Evolutionary conservation across 2,797 vertebrate genomes (phyloP).

Genomic region (Channa striata): DNA sequence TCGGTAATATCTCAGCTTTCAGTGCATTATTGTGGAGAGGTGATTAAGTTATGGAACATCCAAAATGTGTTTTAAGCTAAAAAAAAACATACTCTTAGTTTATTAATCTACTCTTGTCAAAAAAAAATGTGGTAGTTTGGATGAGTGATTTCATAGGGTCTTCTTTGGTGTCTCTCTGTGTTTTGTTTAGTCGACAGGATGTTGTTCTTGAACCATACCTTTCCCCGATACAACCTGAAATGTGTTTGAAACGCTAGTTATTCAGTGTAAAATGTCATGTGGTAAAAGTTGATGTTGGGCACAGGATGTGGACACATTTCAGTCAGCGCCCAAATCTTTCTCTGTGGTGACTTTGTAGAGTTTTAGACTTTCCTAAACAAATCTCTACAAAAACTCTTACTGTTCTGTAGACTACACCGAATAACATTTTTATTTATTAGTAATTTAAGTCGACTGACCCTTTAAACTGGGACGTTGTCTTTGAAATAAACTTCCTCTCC

Average conservation of each 20-base stretch:
- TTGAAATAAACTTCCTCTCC: constrained; percentile 57
- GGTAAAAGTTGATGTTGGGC: not conserved
- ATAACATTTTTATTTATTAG: not conserved
- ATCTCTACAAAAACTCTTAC: not conserved
- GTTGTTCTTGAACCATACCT: not conserved
- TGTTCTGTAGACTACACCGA: not conserved
- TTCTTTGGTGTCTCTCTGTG: not conserved
- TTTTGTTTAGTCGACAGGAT: not conserved
- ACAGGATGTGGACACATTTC: not conserved
- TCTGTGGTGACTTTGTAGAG: not conserved
- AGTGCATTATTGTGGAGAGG: no score
- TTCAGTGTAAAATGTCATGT: not conserved
- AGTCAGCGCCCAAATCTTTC: no score
- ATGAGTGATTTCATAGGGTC: not conserved
- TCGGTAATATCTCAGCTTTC: no score
- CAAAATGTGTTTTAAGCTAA: no score
- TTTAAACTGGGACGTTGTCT: constrained; percentile 44
- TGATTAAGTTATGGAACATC: no score
- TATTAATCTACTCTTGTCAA: no score
- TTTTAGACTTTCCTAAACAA: not conserved
- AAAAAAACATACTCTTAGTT: no score
- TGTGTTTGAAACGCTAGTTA: not conserved
- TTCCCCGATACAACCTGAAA: not conserved
- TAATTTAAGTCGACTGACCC: constrained; percentile 26
- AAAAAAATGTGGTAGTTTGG: not conserved